phyloP scores from a whole-genome alignment of 2,888 invertebrate species.

The Mimumesa dahlbomi region DNA sequence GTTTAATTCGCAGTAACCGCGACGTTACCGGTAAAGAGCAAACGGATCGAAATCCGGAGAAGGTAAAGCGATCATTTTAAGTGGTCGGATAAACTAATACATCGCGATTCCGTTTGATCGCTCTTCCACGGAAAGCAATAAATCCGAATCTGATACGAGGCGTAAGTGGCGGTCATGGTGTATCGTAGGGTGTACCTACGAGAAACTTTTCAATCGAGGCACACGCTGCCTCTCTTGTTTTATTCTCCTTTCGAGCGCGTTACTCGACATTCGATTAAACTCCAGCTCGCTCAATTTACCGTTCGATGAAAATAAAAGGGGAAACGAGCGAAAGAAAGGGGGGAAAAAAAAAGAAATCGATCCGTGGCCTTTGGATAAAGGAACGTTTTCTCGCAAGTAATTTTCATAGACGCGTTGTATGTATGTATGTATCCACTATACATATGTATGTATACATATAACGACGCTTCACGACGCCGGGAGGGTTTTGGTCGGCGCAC shows the following conservation, averaged over 20 bases:
- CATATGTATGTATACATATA: too few relatives aligned
- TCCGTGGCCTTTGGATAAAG: conserved; percentile 2
- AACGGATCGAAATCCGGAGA: not conserved
- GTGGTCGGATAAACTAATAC: too few relatives aligned
- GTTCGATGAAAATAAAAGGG: conserved; percentile 2
- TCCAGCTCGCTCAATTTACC: conserved; percentile 45
- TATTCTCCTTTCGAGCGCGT: conserved; percentile 29
- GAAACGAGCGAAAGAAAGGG: not conserved
- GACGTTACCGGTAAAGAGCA: too few relatives aligned
- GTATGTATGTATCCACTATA: too few relatives aligned
- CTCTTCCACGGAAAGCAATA: conserved; percentile 17
- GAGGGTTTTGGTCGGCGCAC: too few relatives aligned
- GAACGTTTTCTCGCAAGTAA: conserved; percentile 18
- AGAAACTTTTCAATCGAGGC: conserved; percentile 14
- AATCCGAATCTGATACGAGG: conserved; percentile 36
- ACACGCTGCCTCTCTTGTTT: conserved; percentile 31
- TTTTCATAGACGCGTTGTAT: not conserved
- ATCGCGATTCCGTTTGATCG: not conserved
- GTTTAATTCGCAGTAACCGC: too few relatives aligned
- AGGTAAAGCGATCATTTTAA: not conserved
- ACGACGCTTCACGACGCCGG: too few relatives aligned
- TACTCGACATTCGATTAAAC: conserved; percentile 48
- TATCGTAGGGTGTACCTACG: not conserved
- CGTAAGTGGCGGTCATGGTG: not conserved
- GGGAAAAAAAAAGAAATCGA: not conserved